phyloP scores from a whole-genome alignment of 2,888 invertebrate species.

The Catonia carolina region DNA sequence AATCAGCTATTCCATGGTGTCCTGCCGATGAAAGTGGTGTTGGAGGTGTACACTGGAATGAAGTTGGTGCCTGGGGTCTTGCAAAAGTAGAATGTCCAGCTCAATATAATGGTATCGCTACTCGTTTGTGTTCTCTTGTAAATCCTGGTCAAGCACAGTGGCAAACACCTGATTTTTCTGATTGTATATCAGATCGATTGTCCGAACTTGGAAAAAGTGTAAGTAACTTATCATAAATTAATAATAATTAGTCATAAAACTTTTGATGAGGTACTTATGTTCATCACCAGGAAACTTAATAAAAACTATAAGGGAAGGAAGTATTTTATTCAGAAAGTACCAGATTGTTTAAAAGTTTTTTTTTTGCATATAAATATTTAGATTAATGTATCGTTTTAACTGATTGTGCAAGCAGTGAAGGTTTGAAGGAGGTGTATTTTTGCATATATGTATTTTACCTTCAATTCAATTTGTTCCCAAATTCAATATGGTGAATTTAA shows the following conservation, averaged over 20 bases:
- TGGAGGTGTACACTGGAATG: slow-evolving; percentile 24
- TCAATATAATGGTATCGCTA: slow-evolving; percentile 40
- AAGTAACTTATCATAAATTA: slow-evolving; percentile 35
- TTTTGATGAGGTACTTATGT: background rate
- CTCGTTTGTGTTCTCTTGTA: slow-evolving; percentile 53
- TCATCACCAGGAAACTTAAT: too few species aligned
- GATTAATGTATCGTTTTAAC: too few species aligned
- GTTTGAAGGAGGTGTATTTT: too few species aligned
- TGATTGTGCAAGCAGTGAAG: too few species aligned
- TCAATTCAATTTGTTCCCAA: too few species aligned
- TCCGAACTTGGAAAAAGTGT: slow-evolving; percentile 48
- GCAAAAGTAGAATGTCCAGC: slow-evolving; percentile 30
- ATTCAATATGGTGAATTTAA: too few species aligned
- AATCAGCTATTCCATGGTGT: slow-evolving; percentile 47
- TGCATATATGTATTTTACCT: too few species aligned
- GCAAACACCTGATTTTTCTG: slow-evolving; percentile 69
- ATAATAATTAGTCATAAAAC: background rate
- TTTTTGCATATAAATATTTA: too few species aligned
- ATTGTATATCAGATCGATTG: slow-evolving; percentile 57
- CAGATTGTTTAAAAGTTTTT: too few species aligned
- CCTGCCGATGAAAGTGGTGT: slow-evolving; percentile 19
- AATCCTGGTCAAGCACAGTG: slow-evolving; percentile 62
- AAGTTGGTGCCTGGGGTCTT: slow-evolving; percentile 27
- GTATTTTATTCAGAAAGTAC: background rate
- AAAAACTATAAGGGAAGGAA: too few species aligned